Conservation (phyloP, 2,888 invertebrate species). For the Sesia bembeciformis region DNA sequence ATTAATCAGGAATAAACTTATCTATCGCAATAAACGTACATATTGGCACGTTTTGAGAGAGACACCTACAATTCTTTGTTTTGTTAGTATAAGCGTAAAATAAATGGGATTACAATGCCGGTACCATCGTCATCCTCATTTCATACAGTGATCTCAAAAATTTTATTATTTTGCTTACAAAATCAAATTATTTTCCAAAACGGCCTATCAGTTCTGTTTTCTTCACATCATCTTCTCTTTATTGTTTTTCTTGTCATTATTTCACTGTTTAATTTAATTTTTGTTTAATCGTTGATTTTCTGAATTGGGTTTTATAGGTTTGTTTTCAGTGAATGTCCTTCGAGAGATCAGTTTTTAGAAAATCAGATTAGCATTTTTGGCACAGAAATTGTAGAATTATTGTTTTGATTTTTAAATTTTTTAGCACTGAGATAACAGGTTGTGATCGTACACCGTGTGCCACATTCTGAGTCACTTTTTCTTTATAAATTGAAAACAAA, state of each 20-base stretch:
- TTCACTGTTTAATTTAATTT: slow-evolving; percentile 42
- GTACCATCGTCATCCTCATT: slow-evolving; percentile 51
- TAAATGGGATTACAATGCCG: slow-evolving; percentile 19
- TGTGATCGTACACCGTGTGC: slow-evolving; percentile 45
- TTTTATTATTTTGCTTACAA: slow-evolving; percentile 63
- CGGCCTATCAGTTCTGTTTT: slow-evolving; percentile 69
- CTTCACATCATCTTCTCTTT: slow-evolving; percentile 54
- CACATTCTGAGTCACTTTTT: slow-evolving; percentile 49
- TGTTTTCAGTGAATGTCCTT: slow-evolving; percentile 66
- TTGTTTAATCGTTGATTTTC: slow-evolving; percentile 31
- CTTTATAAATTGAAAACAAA: slow-evolving; percentile 28
- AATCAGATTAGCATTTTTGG: slow-evolving; percentile 45
- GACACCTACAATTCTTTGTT: slow-evolving; percentile 31
- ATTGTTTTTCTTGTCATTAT: slow-evolving; percentile 51
- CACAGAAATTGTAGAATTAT: slow-evolving; percentile 39
- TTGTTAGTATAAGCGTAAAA: slow-evolving; percentile 35
- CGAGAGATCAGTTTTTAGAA: slow-evolving; percentile 74
- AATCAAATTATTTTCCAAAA: slow-evolving; percentile 71
- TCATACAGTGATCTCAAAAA: slow-evolving; percentile 47
- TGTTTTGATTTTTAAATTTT: slow-evolving; percentile 41
- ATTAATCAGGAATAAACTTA: slow-evolving; percentile 4
- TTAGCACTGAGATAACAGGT: slow-evolving; percentile 50
- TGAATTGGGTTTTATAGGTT: slow-evolving; percentile 26
- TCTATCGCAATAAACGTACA: slow-evolving; percentile 18
- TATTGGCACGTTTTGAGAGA: slow-evolving; percentile 50